A percentile compares a stretch with the other conserved stretches of the same genome.
These are phyloP conservation scores for Onychomys arenicola DNA, from an alignment of 2,797 vertebrate genomes.

Conservation along the genomic window DNA sequence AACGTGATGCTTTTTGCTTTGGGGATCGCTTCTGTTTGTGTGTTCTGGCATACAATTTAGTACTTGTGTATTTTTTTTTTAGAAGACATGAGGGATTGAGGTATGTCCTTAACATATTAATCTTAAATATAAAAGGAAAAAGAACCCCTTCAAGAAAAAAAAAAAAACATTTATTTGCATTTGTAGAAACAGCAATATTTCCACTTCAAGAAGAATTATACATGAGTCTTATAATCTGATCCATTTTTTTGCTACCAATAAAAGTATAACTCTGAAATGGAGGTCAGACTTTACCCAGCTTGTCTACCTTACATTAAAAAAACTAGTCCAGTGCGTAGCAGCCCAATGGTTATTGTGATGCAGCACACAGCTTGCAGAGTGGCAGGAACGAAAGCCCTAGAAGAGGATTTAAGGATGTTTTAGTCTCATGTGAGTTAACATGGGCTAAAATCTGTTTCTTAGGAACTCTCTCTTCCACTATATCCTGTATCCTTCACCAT, in stretches of 20 bases:
- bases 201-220: neutral
- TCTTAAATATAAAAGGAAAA: neutral
- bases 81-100: neutral
- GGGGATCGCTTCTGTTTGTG: neutral
- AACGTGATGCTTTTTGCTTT: neutral
- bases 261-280: neutral
- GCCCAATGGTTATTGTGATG: neutral
- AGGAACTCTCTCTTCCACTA: neutral
- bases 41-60: neutral
- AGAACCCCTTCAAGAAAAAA: no score
- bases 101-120: neutral
- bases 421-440: neutral
- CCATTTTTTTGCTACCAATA: neutral
- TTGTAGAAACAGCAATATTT: slow-evolving; percentile 12
- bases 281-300: neutral
- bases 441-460: neutral
- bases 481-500: neutral
- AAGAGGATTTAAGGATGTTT: neutral
- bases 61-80: neutral
- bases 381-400: neutral
- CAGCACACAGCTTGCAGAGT: neutral
- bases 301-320: neutral
- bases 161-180: neutral
- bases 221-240: neutral
- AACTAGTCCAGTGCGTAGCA: no score